Conservation (phyloP, 2,888 invertebrate species). For the Lepidochrysops patricia region DNA sequence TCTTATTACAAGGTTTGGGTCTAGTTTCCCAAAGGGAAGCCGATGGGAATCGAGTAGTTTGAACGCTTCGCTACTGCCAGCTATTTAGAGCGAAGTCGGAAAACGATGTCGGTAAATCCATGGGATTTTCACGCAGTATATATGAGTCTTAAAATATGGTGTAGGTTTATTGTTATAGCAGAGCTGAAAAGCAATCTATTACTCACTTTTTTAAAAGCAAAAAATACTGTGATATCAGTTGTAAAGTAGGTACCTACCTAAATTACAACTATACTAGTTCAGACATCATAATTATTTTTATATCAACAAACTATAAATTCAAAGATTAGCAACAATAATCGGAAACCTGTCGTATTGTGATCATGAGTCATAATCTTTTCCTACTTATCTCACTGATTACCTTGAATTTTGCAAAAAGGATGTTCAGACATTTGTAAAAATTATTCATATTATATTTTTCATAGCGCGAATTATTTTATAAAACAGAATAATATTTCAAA, state of each 20-base stretch:
- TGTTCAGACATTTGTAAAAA: not conserved
- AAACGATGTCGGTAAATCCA: not conserved
- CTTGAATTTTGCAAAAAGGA: conserved; percentile 1
- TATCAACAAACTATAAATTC: not conserved
- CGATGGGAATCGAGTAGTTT: too few relatives aligned
- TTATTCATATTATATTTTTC: too few relatives aligned
- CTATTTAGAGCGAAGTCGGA: not conserved
- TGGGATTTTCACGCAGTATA: not conserved
- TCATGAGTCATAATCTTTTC: conserved; percentile 2
- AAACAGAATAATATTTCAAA: too few relatives aligned
- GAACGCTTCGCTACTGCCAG: too few relatives aligned
- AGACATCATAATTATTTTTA: not conserved
- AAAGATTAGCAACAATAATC: not conserved
- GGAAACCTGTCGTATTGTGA: not conserved
- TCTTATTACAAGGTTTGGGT: too few relatives aligned
- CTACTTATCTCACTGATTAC: not conserved
- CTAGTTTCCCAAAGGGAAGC: too few relatives aligned
- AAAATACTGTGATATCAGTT: too few relatives aligned
- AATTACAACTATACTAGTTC: too few relatives aligned
- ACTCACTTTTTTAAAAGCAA: not conserved
- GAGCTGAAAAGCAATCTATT: not conserved
- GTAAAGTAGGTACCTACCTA: too few relatives aligned
- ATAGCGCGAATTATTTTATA: too few relatives aligned
- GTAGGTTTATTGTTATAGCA: too few relatives aligned
- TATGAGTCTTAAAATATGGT: too few relatives aligned